A percentile compares a stretch with the other conserved stretches of the same genome.
Evolutionary conservation across 2,888 invertebrate species (phyloP).

Genomic region (Bombyx huttoni): DNA sequence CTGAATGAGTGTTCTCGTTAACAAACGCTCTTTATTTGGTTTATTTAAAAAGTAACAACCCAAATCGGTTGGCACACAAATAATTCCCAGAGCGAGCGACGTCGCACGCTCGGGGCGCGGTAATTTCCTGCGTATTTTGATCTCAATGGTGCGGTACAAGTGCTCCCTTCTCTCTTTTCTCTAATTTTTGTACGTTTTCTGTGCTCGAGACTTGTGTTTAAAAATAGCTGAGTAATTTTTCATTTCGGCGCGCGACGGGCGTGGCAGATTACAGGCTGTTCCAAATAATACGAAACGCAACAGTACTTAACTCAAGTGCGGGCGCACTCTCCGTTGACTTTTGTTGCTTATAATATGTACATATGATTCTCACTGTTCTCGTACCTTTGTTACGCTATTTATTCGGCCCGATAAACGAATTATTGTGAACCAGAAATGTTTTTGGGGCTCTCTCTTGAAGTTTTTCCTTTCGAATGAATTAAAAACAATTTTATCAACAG

Average conservation of each 20-base stretch:
- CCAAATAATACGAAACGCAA: constrained; percentile 61
- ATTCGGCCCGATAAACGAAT: constrained; percentile 31
- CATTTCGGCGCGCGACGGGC: constrained; percentile 66
- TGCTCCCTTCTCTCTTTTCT: constrained; percentile 66
- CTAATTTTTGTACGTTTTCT: constrained; percentile 71
- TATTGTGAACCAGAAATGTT: constrained; percentile 36
- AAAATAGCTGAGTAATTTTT: constrained; percentile 70
- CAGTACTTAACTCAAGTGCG: constrained; percentile 56
- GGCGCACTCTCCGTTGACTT: constrained; percentile 44
- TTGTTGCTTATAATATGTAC: constrained; percentile 38
- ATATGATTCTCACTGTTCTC: constrained; percentile 41
- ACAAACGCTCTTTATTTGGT: constrained; percentile 51
- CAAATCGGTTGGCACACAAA: constrained; percentile 61
- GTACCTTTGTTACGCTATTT: constrained; percentile 42
- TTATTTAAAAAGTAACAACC: constrained; percentile 63
- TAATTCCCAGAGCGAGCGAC: constrained; percentile 46
- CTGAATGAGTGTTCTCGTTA: constrained; percentile 42
- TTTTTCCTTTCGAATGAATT: constrained; percentile 45
- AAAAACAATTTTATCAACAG: constrained; percentile 33
- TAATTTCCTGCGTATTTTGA: constrained; percentile 71
- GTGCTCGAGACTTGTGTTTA: constrained; percentile 60
- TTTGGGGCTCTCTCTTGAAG: constrained; percentile 37
- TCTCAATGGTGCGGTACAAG: constrained; percentile 70
- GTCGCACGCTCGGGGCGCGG: constrained; percentile 45
- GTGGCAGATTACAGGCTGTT: constrained; percentile 69